Percentiles rank a stretch among this genome's conserved stretches.
Conservation (phyloP, 2,113 vertebrate species). For the Vulpes lagopus region DNA sequence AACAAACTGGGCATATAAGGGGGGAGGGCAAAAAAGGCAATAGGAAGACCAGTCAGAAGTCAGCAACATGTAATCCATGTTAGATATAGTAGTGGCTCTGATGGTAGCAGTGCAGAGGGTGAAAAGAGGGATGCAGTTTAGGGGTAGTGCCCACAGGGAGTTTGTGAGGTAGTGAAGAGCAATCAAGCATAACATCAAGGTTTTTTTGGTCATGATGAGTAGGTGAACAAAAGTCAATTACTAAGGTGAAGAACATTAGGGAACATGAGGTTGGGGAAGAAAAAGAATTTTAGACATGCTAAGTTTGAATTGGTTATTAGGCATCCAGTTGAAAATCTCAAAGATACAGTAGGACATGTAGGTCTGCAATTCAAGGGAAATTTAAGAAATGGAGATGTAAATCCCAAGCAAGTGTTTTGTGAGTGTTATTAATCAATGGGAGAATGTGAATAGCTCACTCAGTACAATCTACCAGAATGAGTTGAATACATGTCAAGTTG, state of each 20-base stretch:
- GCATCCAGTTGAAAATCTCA: conserved; percentile 8
- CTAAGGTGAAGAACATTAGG: neutral
- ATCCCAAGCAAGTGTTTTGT: neutral
- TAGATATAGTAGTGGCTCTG: neutral
- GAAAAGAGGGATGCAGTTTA: neutral
- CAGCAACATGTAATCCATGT: neutral
- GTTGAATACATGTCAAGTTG: neutral
- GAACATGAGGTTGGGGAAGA: neutral
- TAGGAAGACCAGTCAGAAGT: neutral
- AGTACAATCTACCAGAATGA: neutral
- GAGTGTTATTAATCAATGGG: neutral
- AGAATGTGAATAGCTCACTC: neutral
- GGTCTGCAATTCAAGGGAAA: neutral
- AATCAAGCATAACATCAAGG: neutral
- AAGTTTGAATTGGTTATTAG: neutral
- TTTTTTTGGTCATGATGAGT: neutral
- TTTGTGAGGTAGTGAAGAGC: neutral
- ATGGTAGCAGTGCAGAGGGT: neutral
- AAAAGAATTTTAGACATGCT: neutral
- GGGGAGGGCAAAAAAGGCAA: rapidly evolving
- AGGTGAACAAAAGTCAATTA: neutral
- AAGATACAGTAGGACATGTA: neutral
- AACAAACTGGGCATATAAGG: neutral
- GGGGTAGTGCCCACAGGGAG: neutral
- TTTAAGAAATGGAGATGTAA: neutral